These are phyloP conservation scores for Urocynchramus pylzowi DNA, from an alignment of 2,113 vertebrate species.

Conservation along the genomic window DNA sequence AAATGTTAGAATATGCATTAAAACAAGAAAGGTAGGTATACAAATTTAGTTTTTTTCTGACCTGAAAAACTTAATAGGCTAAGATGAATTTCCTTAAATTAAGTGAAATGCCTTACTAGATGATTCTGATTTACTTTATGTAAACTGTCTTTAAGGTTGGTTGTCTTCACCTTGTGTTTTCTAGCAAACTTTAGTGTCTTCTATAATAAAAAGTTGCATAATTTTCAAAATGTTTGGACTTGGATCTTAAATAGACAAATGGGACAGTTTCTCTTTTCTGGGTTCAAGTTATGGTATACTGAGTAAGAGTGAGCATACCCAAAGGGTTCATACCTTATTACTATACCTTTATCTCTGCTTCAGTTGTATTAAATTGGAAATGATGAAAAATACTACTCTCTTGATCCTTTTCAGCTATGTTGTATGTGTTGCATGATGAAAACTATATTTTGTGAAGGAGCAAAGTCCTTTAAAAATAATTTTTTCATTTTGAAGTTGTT, in stretches of 20 bases:
- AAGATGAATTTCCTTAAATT: not conserved
- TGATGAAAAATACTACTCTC: not conserved
- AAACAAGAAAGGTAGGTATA: conserved; percentile 94
- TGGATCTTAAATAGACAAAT: not conserved
- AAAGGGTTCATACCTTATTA: not conserved
- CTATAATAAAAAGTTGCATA: not conserved
- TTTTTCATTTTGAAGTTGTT: not conserved
- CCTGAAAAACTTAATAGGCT: not conserved
- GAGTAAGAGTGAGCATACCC: not conserved
- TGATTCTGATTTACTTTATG: not conserved
- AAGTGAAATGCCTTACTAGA: not conserved
- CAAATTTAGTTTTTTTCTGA: not conserved
- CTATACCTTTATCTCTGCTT: not conserved
- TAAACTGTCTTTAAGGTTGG: not conserved
- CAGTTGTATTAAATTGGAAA: not conserved
- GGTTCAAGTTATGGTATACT: not conserved
- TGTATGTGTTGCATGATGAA: not conserved
- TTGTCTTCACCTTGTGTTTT: not conserved
- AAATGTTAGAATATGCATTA: conserved; percentile 99
- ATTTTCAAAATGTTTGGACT: not conserved
- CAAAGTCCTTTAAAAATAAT: not conserved
- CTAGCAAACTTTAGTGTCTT: not conserved
- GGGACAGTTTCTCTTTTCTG: not conserved
- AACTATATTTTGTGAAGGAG: not conserved
- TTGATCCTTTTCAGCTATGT: not conserved